These are phyloP conservation scores for Sinocyclocheilus anophthalmus DNA, from an alignment of 2,113 vertebrate genomes.

Conservation along the genomic window DNA sequence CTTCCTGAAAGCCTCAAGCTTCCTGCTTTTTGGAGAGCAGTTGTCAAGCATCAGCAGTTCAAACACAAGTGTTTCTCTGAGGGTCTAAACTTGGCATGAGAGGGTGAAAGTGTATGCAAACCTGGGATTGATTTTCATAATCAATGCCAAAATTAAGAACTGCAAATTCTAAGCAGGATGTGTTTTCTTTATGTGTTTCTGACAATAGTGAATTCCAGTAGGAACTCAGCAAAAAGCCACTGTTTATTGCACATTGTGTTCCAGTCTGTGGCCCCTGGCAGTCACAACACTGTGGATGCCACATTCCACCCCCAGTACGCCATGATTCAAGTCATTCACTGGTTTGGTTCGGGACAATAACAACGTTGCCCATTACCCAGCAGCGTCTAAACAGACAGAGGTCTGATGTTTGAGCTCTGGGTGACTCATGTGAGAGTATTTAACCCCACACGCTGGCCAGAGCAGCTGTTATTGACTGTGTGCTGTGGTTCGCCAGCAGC, in stretches of 20 bases:
- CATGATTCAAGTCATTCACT: background rate
- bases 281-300: background rate
- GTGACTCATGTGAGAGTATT: background rate
- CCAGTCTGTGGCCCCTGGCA: background rate
- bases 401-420: background rate
- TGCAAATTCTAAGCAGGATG: background rate
- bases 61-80: slow-evolving; percentile 6
- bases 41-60: slow-evolving; percentile 15
- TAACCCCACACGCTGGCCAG: background rate
- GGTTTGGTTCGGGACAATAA: background rate
- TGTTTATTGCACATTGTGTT: background rate
- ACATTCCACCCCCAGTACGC: slow-evolving; percentile 6
- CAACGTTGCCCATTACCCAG: background rate
- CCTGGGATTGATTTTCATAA: background rate
- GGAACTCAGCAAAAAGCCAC: background rate
- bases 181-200: background rate
- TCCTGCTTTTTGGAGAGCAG: slow-evolving; percentile 19
- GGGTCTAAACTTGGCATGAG: background rate
- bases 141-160: background rate
- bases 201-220: background rate
- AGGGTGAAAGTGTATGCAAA: background rate
- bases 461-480: background rate
- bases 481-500: background rate
- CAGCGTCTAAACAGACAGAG: background rate
- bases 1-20: background rate